These are phyloP conservation scores for Tachysurus vachellii DNA, from an alignment of 2,113 vertebrate genomes.

Conservation along the genomic window DNA sequence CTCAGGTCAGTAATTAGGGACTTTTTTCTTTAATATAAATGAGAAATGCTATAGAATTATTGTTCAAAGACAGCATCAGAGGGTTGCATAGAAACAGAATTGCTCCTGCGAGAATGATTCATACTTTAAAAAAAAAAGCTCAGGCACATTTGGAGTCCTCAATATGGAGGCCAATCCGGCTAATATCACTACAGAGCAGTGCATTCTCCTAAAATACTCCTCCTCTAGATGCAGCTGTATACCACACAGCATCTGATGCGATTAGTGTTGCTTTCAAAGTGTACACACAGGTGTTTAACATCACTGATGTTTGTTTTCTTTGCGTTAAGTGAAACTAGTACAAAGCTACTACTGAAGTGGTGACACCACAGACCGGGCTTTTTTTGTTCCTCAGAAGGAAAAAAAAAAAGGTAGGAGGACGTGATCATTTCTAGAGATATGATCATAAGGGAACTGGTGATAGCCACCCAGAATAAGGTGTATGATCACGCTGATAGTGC, in stretches of 20 bases:
- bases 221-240: neutral
- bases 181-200: neutral
- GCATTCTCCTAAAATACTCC: neutral
- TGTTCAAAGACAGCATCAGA: neutral
- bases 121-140: neutral
- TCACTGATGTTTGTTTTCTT: neutral
- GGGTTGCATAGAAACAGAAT: neutral
- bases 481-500: slow-evolving; percentile 22
- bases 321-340: neutral
- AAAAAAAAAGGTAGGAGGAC: neutral
- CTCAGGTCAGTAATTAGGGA: neutral
- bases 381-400: neutral
- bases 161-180: neutral
- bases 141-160: neutral
- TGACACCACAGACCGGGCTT: neutral
- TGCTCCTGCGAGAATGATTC: slow-evolving; percentile 1
- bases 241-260: neutral
- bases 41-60: neutral
- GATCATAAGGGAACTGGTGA: neutral
- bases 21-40: neutral
- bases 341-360: slow-evolving; percentile 2
- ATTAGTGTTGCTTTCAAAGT: neutral
- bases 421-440: slow-evolving; percentile 8
- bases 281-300: neutral
- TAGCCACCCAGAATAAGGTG: slow-evolving; percentile 28